Base-by-base conservation (phyloP, 2,797 vertebrate species). In the Pteronotus mesoamericanus region DNA sequence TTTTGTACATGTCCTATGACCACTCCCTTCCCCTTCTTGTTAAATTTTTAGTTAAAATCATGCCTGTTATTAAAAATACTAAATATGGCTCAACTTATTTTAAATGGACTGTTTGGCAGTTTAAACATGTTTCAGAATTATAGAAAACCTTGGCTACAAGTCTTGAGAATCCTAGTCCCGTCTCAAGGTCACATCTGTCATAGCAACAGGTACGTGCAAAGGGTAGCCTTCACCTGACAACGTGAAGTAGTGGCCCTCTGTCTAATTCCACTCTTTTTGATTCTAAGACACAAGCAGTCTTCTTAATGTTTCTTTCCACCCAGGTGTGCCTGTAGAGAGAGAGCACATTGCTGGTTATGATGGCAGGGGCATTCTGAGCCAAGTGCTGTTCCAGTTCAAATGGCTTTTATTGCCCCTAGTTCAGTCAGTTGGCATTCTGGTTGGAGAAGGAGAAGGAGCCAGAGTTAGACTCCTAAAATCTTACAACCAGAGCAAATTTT, bases 401-500 rank as follows among this genome's bases (percentile, higher is more conserved):
- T 86, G 51, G 55, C 51, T 75, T 88, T 86, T 86, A 32, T 64
- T 88, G 69, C 68, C 24, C 26, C 88, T 44, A 42, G 46, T 61
- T 87, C 59, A 85, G 12, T 71, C 44, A 61, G 2, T 86, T 87
- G 85, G 11, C 77, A 69, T 94, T 94, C 61, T 71, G 26, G 6
- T 91, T 93, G 69, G 34, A 91, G 72, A 61, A 96, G 93, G 42
- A 90, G 88, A 86, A 91, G 69, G 39, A 64, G 19, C 64, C 46
- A 79, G 44, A 64, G 64, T 95, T 74, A 89, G 14, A 34, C 32
- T 90, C 82, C 55, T 88, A 37, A 95, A 93, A 44, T 89, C 69
- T 89, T 84, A 87, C 94, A 96, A 89, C 92, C 92, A 86, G 51
- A 84, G 37, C 61, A 83, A 29, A 89, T 32, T 93, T 93, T 53